phyloP scores from a whole-genome alignment of 1,140 invertebrate genomes.

The Formica selysi region DNA sequence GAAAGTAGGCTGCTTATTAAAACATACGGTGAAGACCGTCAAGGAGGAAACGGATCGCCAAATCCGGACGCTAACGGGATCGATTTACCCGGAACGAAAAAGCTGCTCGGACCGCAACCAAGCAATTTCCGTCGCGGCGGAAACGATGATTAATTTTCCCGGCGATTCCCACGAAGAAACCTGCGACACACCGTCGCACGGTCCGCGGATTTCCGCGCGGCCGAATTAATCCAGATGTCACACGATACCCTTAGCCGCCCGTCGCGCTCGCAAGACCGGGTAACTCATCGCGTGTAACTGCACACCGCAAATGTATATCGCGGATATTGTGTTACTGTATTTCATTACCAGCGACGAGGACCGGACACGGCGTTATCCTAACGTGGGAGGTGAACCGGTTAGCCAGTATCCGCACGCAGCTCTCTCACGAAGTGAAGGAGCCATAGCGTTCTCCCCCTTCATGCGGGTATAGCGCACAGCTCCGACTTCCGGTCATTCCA shows the following conservation, averaged over 20 bases:
- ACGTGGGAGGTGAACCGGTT: constrained; percentile 19
- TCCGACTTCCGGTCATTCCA: constrained; percentile 72
- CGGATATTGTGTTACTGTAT: constrained; percentile 82
- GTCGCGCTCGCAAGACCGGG: constrained; percentile 2
- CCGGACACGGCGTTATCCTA: constrained; percentile 71
- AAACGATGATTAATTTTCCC: constrained; percentile 59
- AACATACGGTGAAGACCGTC: neutral
- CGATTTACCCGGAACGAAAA: constrained; percentile 48
- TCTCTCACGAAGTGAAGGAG: too few species aligned
- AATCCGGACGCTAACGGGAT: constrained; percentile 18
- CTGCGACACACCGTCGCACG: constrained; percentile 15
- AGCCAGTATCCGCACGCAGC: neutral
- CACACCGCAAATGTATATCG: constrained; percentile 76
- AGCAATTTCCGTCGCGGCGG: constrained; percentile 31
- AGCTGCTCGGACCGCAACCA: neutral
- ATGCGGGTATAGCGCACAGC: constrained; percentile 48
- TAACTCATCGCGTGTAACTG: constrained; percentile 66
- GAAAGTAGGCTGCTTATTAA: constrained; percentile 53
- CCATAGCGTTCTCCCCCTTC: constrained; percentile 61
- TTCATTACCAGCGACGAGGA: constrained; percentile 76
- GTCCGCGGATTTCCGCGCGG: constrained; percentile 58
- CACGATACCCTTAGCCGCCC: constrained; percentile 67
- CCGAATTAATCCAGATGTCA: constrained; percentile 72
- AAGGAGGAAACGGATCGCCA: neutral
- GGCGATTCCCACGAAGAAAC: constrained; percentile 12